Conservation (phyloP, 2,888 invertebrate genomes). For the Antitype chi region DNA sequence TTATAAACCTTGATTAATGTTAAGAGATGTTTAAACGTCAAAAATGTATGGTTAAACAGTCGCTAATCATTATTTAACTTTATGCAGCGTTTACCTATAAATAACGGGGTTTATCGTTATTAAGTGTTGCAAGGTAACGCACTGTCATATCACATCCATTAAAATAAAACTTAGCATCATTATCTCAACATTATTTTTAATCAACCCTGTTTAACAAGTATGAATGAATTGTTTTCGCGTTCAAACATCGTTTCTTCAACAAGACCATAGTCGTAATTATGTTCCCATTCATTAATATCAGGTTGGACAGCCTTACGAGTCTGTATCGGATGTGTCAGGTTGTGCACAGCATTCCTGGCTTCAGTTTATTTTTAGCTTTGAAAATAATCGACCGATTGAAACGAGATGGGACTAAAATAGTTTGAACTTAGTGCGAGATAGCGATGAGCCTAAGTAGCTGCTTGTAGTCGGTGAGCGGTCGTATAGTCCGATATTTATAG, state of each 20-base stretch:
- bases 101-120: no score
- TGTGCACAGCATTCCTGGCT: conserved; percentile 45
- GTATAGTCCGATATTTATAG: background rate
- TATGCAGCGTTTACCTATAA: no score
- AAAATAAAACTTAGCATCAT: conserved; percentile 8
- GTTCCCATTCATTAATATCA: conserved; percentile 45
- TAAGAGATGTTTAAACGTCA: no score
- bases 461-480: background rate
- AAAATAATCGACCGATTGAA: conserved; percentile 45
- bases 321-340: conserved; percentile 28
- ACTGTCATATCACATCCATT: background rate
- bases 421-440: conserved; percentile 24
- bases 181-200: conserved; percentile 9
- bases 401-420: conserved; percentile 54
- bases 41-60: no score
- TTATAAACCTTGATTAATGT: background rate
- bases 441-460: background rate
- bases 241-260: background rate
- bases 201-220: background rate
- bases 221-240: conserved; percentile 19
- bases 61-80: no score
- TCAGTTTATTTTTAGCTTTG: conserved; percentile 52
- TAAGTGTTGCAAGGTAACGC: background rate
- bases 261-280: conserved; percentile 13
- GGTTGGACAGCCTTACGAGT: conserved; percentile 31